These are phyloP conservation scores for Lasius fuliginosus DNA, from an alignment of 2,888 invertebrate genomes.

Conservation along the genomic window DNA sequence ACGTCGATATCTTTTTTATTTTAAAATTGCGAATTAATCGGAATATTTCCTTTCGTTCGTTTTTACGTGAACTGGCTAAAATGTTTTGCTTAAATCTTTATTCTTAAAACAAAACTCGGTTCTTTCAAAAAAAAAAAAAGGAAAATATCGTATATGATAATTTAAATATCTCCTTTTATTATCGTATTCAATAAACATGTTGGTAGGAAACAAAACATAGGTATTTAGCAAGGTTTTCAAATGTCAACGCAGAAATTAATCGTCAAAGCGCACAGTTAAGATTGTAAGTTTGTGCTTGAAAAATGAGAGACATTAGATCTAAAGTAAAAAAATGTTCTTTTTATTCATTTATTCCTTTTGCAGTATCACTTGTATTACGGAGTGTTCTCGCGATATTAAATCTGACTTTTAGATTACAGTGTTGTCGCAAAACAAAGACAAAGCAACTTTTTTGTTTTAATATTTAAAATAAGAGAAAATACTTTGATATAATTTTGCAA, in stretches of 20 bases:
- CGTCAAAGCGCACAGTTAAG: not conserved
- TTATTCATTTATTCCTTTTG: not conserved
- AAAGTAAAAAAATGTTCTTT: not conserved
- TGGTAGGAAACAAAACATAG: not conserved
- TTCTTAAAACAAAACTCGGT: too few species aligned
- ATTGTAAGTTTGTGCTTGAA: too few species aligned
- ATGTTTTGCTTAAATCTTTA: too few species aligned
- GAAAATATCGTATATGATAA: not conserved
- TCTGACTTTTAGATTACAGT: not conserved
- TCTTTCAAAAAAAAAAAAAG: too few species aligned
- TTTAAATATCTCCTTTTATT: not conserved
- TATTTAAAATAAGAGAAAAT: not conserved
- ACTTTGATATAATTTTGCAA: not conserved
- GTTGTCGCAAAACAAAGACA: not conserved
- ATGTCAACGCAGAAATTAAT: not conserved
- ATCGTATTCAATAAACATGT: not conserved
- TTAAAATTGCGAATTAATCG: not conserved
- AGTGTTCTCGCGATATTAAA: not conserved
- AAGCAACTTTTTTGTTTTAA: not conserved
- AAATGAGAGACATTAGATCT: constrained; percentile 1
- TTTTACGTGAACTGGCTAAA: too few species aligned
- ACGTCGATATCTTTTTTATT: not conserved
- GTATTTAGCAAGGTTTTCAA: not conserved
- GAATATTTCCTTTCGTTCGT: too few species aligned
- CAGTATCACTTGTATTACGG: not conserved